Base-by-base conservation (phyloP, 2,797 vertebrate species). In the Clarias fuscus region DNA sequence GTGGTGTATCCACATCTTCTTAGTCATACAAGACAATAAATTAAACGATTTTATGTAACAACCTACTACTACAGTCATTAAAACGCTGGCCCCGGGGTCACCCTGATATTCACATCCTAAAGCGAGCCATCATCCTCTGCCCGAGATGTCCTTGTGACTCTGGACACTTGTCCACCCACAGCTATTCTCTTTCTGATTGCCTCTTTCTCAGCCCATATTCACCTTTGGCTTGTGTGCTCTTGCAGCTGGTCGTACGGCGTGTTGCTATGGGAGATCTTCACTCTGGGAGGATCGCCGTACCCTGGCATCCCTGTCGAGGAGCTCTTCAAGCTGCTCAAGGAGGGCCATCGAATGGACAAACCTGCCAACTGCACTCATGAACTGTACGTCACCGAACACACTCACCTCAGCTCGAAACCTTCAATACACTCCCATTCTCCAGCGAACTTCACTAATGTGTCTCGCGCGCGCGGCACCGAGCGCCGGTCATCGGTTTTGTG, bases 341-440 rank as follows among this genome's bases (percentile, higher is more conserved):
- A 99, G 92, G 98, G 98, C 24, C 98, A 99, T 91, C 96, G 98
- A 84, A 99, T 99, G 98, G 98, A 99, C 95, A 99, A 97, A 90
- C 98, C 98, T 0, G 97, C 97, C 89, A 99, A 99, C 94, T 99
- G 98, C 94, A 99, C 97, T 1, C 98, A 98, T 11, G 98, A 99
- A 84, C 94, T 99, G 98, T 99, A 95, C 90, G 98, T 61, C 24
- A 18, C 3, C 61, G 68, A 72, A 65, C 62, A 56, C 48, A 4
- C 70, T 77, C 64, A 56, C 24, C 11, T 84, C 56, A 79, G 18
- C 75, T 3, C 56, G 33, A 20, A 30, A 7, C 27, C 64, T 5
- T 22, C 33, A 48, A 59, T 5, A 73, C 59, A 40, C n/a, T 33
- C 84, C 72, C 18, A 48, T 68, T 59, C 27, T 77, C 2, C 20